These are phyloP conservation scores for Eupelmus urozonus DNA, from an alignment of 2,888 invertebrate genomes.

Conservation along the genomic window DNA sequence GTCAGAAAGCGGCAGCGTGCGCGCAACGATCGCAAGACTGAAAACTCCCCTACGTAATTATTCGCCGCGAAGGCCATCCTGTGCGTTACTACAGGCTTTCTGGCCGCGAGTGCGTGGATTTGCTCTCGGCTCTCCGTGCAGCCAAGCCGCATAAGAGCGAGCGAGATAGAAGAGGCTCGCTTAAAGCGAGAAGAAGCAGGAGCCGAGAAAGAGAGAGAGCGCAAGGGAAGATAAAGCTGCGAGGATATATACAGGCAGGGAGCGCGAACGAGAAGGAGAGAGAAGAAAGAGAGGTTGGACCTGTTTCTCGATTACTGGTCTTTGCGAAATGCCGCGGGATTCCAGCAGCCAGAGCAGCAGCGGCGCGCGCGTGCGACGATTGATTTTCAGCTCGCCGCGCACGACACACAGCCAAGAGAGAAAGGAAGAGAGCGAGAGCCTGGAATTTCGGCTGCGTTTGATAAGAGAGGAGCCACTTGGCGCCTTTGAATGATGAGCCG, in stretches of 20 bases:
- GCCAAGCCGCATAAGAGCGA: slow-evolving; percentile 4
- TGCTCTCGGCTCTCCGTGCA: slow-evolving; percentile 27
- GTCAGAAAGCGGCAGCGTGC: slow-evolving; percentile 40
- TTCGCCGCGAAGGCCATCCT: slow-evolving; percentile 73
- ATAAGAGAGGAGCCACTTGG: slow-evolving; percentile 40
- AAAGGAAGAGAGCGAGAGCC: not conserved
- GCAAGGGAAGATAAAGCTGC: slow-evolving; percentile 34
- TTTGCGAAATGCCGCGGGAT: slow-evolving; percentile 72
- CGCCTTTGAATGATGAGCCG: too few species aligned
- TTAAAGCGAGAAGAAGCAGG: slow-evolving; percentile 33
- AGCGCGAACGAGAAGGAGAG: slow-evolving; percentile 27
- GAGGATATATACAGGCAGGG: slow-evolving; percentile 20
- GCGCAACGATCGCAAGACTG: slow-evolving; percentile 59
- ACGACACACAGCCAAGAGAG: slow-evolving; percentile 19
- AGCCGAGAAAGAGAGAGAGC: slow-evolving; percentile 8
- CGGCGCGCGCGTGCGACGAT: slow-evolving; percentile 33
- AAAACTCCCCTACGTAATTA: slow-evolving; percentile 72
- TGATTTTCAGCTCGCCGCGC: slow-evolving; percentile 47
- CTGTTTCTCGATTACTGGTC: slow-evolving; percentile 71
- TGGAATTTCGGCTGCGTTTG: slow-evolving; percentile 23
- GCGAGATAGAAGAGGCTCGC: slow-evolving; percentile 25
- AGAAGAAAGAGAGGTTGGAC: slow-evolving; percentile 63
- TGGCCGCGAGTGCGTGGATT: slow-evolving; percentile 49
- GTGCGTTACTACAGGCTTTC: slow-evolving; percentile 67
- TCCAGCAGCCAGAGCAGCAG: slow-evolving; percentile 62